A percentile compares a stretch with the other conserved stretches of the same genome.
These are phyloP conservation scores for Acanthoscelides obtectus DNA, from an alignment of 2,888 invertebrate genomes.

Conservation along the genomic window DNA sequence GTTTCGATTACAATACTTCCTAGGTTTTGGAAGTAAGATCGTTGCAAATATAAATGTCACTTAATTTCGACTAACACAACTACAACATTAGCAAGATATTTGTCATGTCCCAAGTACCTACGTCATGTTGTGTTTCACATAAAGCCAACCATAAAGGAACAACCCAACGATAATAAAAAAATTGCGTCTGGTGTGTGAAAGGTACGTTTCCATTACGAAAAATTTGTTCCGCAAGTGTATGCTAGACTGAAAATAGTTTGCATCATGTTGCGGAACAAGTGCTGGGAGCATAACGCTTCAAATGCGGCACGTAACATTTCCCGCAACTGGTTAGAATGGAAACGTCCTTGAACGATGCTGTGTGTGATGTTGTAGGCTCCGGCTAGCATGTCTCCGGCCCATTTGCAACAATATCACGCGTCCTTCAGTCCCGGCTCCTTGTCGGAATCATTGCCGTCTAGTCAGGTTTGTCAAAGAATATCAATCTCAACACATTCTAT, in stretches of 20 bases:
- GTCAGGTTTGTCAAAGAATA: constrained; percentile 63
- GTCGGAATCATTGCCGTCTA: constrained; percentile 74
- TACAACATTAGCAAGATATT: background rate
- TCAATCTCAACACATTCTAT: background rate
- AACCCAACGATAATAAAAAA: background rate
- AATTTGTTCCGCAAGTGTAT: too few species aligned
- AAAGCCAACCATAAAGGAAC: background rate
- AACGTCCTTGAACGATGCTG: constrained; percentile 2
- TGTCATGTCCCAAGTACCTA: background rate
- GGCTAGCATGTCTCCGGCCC: constrained; percentile 86
- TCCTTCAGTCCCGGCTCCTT: constrained; percentile 57
- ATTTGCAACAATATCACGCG: constrained; percentile 71
- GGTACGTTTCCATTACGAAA: too few species aligned
- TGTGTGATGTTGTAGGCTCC: constrained; percentile 67
- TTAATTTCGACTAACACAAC: too few species aligned
- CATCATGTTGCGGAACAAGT: too few species aligned
- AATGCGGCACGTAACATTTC: too few species aligned
- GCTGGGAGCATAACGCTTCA: too few species aligned
- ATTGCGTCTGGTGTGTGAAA: constrained; percentile 9
- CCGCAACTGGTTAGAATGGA: too few species aligned
- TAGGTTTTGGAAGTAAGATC: too few species aligned
- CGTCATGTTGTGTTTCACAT: background rate
- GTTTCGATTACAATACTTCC: too few species aligned
- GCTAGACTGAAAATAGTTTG: too few species aligned
- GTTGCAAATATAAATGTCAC: background rate